phyloP scores from a whole-genome alignment of 92 coral and sea anemone genomes.

The Epizoanthus fatuus region DNA sequence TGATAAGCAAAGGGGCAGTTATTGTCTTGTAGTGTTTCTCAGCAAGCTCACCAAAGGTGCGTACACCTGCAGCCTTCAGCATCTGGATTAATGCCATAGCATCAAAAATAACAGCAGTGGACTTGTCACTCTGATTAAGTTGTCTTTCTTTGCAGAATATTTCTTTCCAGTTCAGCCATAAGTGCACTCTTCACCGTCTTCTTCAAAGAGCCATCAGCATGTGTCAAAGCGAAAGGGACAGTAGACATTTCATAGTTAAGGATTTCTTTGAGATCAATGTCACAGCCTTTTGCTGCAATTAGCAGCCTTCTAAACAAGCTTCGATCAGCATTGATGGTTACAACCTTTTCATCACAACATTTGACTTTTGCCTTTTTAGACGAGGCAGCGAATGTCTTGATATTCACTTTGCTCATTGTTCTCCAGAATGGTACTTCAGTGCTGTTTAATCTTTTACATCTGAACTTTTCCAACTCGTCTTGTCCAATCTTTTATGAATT shows the following conservation, averaged over 20 bases:
- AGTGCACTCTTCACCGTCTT: no score
- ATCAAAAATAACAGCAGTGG: conserved; percentile 56
- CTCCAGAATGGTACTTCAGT: no score
- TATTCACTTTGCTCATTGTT: no score
- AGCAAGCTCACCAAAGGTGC: conserved; percentile 66
- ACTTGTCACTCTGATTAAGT: conserved; percentile 24
- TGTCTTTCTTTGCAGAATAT: conserved; percentile 42
- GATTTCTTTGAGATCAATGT: no score
- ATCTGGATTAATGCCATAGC: no score
- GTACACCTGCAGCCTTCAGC: no score
- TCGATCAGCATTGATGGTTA: no score
- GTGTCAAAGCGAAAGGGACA: conserved; percentile 37
- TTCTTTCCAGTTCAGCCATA: conserved; percentile 18
- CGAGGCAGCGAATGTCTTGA: conserved; percentile 69
- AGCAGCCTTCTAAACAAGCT: neutral
- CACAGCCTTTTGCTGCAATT: no score
- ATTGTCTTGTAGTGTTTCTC: conserved; percentile 27
- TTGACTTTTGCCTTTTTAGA: conserved; percentile 42
- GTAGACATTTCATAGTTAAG: no score
- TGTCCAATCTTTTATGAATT: conserved; percentile 45
- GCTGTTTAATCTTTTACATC: no score
- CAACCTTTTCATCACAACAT: neutral
- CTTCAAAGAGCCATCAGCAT: conserved; percentile 67
- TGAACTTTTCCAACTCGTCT: no score
- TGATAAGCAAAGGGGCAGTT: conserved; percentile 31